Base-by-base conservation (phyloP, 2,113 vertebrate genomes). In the Hippopotamus amphibius region DNA sequence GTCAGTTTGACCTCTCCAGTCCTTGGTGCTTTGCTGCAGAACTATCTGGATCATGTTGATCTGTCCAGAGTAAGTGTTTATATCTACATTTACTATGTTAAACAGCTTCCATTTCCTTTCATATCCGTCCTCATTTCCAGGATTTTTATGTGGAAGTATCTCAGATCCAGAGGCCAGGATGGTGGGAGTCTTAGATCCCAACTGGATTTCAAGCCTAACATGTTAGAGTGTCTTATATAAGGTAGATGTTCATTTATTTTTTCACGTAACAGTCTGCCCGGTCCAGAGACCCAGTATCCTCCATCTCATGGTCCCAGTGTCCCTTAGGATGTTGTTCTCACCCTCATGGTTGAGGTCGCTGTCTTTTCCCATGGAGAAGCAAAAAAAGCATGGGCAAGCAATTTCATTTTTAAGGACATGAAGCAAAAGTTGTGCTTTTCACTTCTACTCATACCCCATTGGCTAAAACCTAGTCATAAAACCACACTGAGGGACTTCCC, bases 161-260 rank as follows among this genome's bases (percentile, higher is more conserved):
- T 68, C 85, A 83, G n/a, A 68, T 87, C 87, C 59, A 81, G 41
- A 92, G 90, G 24, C 46, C 24, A 77, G 9, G 16, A 10, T 63
- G 30, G 33, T 76, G 37, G 50, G 26, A 88, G 15, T 91, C 53
- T 86, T 80, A 79, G 13, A 69, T 84, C 14, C 71, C 65, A 91
- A n/a, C n/a, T 79, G 48, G 41, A 63, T 77, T 57, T 72, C 33
- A 28, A 83, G 55, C 55, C 55, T 77, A 33, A 72, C 50, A 11
- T 61, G 15, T 92, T 74, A 86, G 59, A 84, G 41, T 97, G n/a
- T 92, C 30, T 88, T 95, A 72, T 46, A 66, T 77, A 77, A 84
- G 8, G 3, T 84, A 10, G 48, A 66, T 84, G 9, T 79, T 96
- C 72, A 46, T 87, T 85, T 86, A 57, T 79, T 65, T 88, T 88